phyloP scores from a whole-genome alignment of 2,113 vertebrate genomes.

The Onychorhynchus coronatus region DNA sequence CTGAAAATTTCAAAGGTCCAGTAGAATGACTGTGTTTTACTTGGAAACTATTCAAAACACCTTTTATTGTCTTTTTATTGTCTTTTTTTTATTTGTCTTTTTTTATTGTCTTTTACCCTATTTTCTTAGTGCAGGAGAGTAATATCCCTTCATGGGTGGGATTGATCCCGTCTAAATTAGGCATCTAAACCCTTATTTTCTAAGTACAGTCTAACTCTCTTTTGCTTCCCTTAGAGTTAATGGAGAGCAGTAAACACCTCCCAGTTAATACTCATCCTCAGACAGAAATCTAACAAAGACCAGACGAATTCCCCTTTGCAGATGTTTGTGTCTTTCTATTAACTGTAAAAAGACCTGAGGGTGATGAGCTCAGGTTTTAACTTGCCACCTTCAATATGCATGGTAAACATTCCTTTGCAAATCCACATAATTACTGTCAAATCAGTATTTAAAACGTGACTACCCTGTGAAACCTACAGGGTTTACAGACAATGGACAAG shows the following conservation, averaged over 20 bases:
- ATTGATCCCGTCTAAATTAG: neutral
- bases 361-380: slow-evolving; percentile 39
- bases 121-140: neutral
- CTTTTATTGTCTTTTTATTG: neutral
- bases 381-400: slow-evolving; percentile 22
- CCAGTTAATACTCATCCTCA: neutral
- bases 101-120: neutral
- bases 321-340: neutral
- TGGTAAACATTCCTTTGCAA: slow-evolving; percentile 40
- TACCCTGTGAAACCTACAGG: neutral
- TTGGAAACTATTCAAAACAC: neutral
- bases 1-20: neutral
- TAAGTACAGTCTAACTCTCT: neutral
- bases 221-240: neutral
- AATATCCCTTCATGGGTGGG: neutral
- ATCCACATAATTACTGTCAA: slow-evolving; percentile 49
- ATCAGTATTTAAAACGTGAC: neutral
- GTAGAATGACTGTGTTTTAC: neutral
- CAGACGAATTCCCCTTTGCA: neutral
- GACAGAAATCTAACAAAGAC: neutral
- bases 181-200: neutral
- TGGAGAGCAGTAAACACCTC: neutral
- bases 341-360: slow-evolving; percentile 4
- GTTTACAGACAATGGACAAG: slow-evolving; percentile 29
- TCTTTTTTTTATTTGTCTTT: neutral